Conservation (phyloP, 2,888 invertebrate genomes). For the Folsomia manolachei region DNA sequence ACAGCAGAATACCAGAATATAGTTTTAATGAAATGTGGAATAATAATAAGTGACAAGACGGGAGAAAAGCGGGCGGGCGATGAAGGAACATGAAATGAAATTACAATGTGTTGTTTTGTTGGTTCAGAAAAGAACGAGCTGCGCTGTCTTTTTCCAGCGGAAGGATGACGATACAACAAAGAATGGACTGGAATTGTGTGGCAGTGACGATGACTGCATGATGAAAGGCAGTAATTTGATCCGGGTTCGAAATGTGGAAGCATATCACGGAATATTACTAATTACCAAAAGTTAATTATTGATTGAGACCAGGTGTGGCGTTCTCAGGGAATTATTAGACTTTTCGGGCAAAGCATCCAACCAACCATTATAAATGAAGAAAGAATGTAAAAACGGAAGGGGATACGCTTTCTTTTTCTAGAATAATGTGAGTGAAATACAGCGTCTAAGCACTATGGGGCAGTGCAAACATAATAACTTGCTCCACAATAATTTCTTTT, state of each 20-base stretch:
- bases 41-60: slow-evolving; percentile 19
- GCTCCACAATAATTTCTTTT: slow-evolving; percentile 1
- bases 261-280: slow-evolving; percentile 47
- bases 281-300: slow-evolving; percentile 50
- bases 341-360: slow-evolving; percentile 19
- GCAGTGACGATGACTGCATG: slow-evolving; percentile 24
- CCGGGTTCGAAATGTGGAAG: slow-evolving; percentile 11
- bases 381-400: background rate
- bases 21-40: slow-evolving; percentile 23
- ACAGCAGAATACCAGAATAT: slow-evolving; percentile 18
- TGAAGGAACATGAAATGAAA: slow-evolving; percentile 4
- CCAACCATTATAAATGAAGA: background rate
- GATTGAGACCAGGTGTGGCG: slow-evolving; percentile 48
- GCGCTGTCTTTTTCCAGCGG: background rate
- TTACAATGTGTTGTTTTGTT: slow-evolving; percentile 4
- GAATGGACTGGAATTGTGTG: slow-evolving; percentile 1
- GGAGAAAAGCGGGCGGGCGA: slow-evolving; percentile 12
- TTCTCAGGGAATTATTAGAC: slow-evolving; percentile 49
- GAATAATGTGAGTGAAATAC: background rate
- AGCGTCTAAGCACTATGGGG: background rate
- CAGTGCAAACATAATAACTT: background rate
- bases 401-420: background rate
- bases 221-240: slow-evolving; percentile 41
- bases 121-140: background rate
- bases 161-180: slow-evolving; percentile 2